Conservation (phyloP, 2,888 invertebrate genomes). For the Xestia c-nigrum region DNA sequence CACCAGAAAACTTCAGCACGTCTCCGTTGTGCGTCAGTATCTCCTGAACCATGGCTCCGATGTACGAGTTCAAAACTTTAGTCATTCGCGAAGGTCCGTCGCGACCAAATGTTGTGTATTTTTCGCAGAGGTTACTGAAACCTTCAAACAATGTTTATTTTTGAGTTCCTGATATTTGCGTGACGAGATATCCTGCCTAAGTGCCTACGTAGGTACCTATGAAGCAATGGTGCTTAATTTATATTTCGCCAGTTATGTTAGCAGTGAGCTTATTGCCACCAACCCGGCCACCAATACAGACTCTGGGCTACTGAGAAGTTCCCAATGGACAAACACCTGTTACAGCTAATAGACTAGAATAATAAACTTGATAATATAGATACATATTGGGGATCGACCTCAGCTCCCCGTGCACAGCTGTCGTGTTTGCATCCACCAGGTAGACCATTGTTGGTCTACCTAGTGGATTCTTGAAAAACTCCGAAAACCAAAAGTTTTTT, state of each 20-base stretch:
- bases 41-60: constrained; percentile 93
- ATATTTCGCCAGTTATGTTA: neutral
- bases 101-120: constrained; percentile 91
- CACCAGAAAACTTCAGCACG: constrained; percentile 92
- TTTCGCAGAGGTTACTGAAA: constrained; percentile 92
- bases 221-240: neutral
- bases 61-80: constrained; percentile 92
- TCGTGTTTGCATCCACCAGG: neutral
- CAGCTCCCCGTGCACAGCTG: neutral
- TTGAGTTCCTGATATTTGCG: neutral
- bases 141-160: constrained; percentile 79
- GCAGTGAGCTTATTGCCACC: neutral
- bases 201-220: neutral
- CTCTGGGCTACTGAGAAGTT: neutral
- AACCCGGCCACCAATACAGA: neutral
- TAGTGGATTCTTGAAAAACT: too few relatives aligned
- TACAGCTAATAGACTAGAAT: neutral
- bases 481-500: too few relatives aligned
- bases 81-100: constrained; percentile 93
- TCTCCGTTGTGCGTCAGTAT: constrained; percentile 92
- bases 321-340: neutral
- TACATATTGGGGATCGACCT: neutral
- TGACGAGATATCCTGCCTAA: neutral
- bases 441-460: too few relatives aligned
- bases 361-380: neutral